Conservation (phyloP, 2,113 vertebrate genomes). For the Etia nguti region DNA sequence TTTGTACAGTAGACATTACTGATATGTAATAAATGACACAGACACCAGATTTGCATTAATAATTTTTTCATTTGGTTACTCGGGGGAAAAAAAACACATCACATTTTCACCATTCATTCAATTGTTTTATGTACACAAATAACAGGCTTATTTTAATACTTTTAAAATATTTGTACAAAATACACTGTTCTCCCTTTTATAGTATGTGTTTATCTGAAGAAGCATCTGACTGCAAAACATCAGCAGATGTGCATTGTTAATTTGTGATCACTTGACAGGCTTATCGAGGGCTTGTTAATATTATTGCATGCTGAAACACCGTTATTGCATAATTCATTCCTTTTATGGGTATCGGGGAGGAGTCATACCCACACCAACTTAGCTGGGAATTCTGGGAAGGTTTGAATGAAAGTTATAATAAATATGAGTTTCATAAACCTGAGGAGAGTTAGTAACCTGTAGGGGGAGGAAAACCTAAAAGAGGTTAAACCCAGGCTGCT, state of each 20-base stretch:
- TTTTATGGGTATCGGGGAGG: constrained; percentile 14
- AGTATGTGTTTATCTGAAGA: constrained; percentile 38
- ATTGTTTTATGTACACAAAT: constrained; percentile 65
- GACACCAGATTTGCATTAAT: constrained; percentile 51
- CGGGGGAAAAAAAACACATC: constrained; percentile 54
- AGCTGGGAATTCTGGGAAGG: constrained; percentile 35
- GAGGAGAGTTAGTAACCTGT: constrained; percentile 28
- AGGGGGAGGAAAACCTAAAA: constrained; percentile 15
- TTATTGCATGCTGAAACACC: constrained; percentile 60
- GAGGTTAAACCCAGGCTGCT: constrained; percentile 3
- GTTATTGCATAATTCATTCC: constrained; percentile 69
- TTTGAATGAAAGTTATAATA: constrained; percentile 45
- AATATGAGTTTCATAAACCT: constrained; percentile 51
- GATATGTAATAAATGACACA: constrained; percentile 20
- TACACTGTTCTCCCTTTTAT: constrained; percentile 69
- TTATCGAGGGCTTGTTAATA: constrained; percentile 9
- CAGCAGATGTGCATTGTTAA: constrained; percentile 46
- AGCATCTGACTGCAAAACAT: constrained; percentile 55
- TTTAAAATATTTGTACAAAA: constrained; percentile 75
- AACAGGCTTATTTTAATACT: constrained; percentile 68
- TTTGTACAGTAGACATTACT: not conserved
- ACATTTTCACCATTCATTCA: constrained; percentile 65
- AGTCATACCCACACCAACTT: not conserved
- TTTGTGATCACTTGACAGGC: constrained; percentile 17
- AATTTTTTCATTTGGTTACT: constrained; percentile 71